Evolutionary conservation across 2,888 invertebrate species (phyloP), one percentile per base, ranked within the genome.

Genomic region (Archips crataeganus): DNA sequence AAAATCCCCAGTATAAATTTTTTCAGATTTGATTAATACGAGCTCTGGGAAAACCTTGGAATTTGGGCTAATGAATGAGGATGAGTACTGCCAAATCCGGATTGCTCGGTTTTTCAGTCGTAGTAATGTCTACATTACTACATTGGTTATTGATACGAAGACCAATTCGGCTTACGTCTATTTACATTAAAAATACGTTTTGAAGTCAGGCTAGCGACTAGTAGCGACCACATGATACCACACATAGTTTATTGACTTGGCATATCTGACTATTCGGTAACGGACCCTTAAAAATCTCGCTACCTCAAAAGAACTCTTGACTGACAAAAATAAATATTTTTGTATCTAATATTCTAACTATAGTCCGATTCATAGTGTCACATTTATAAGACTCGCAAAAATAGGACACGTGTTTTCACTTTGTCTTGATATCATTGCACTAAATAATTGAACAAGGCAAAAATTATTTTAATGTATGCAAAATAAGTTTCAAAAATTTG

Each of bases 281-380:
- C 5, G 10, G 57, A 57, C 57, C 57, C 11, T 32, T 57, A 57
- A 57, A 57, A 57, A 49, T 45, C 45, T 49, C 49, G 13, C 5
- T 11, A 32, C 32, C 10, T 57, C 32, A 32, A 57, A 57, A 32
- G 11, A 23, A 57, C 47, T 42, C 47, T 42, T 62, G 60, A 60
- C 36, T 65, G 85, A 82, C 80, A 84, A 84, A 85, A 87, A 87
- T 87, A 88, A 87, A 87, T 87, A 85, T 77, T 45, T 32, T 47
- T 63, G 47, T 63, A 63, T 23, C 13, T 76, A 77, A 81, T 79
- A 80, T 68, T 63, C 39, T 59, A 57, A 59, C n/a, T 23, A 72
- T 39, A 62, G 47, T 23, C 59, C 57, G 42, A 47, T 70, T 39
- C 39, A 6, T 2, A 23, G 11, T 51, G 15, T 15, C 15, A 2